Base-by-base conservation (phyloP, 2,888 invertebrate genomes). In the Pecten maximus region DNA sequence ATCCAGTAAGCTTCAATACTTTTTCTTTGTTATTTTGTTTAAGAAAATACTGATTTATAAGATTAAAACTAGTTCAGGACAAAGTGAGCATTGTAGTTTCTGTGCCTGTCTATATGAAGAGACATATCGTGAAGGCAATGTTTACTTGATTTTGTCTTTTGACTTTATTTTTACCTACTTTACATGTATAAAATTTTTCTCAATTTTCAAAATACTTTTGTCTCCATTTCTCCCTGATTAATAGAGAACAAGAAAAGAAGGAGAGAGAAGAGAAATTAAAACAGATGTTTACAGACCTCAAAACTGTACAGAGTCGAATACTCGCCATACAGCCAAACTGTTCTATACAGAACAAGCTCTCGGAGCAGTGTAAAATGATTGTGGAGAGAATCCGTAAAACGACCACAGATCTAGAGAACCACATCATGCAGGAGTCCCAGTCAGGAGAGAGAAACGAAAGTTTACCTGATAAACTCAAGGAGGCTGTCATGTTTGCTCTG, bases 171-270 rank as follows among this genome's bases (percentile, higher is more conserved):
- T n/a, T n/a, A n/a, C n/a, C n/a, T n/a, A n/a, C n/a, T n/a, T n/a
- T n/a, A n/a, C n/a, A n/a, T n/a, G n/a, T n/a, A n/a, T n/a, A n/a
- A n/a, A n/a, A n/a, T n/a, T n/a, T n/a, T n/a, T n/a, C n/a, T n/a
- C n/a, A n/a, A n/a, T n/a, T n/a, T n/a, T n/a, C n/a, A n/a, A n/a
- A n/a, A n/a, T n/a, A n/a, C n/a, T n/a, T n/a, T n/a, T 54, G 2
- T 54, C 23, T 54, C 19, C n/a, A 23, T 74, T 74, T 2, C 40
- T 40, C 16, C 88, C 40, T 89, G 87, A 39, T 40, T 90, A 88
- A 28, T 88, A 94, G 94, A 44, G 93, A 95, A 87, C 90, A 90
- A 86, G 94, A 93, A 50, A 92, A 93, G 88, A 92, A 92, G 74
- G 92, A 93, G 88, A 91, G 92, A 40, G 91, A 92, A 16, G 91